A percentile compares a stretch with the other conserved stretches of the same genome.
Conservation (phyloP, 2,113 vertebrate genomes). For the Lycocorax pyrrhopterus region DNA sequence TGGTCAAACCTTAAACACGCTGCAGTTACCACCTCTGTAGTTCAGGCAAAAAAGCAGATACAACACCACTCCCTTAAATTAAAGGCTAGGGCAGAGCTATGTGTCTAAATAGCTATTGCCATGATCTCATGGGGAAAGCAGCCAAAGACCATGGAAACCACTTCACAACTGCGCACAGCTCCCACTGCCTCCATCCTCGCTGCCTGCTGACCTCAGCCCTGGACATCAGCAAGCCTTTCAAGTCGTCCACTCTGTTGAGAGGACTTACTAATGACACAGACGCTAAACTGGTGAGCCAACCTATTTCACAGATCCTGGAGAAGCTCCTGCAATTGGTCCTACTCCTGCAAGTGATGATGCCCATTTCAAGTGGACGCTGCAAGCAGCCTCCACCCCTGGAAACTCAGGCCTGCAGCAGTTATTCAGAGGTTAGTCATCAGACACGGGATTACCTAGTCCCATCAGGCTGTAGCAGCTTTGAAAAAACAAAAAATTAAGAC, state of each 20-base stretch:
- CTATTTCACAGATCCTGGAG: not conserved
- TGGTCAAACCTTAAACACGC: not conserved
- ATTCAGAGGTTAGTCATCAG: not conserved
- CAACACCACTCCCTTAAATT: constrained; percentile 19
- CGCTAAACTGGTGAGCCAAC: not conserved
- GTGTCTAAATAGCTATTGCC: constrained; percentile 10
- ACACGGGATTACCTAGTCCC: not conserved
- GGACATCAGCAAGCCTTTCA: not conserved
- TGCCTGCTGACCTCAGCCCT: constrained; percentile 5
- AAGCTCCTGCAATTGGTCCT: not conserved
- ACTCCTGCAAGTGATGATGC: not conserved
- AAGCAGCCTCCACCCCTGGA: not conserved
- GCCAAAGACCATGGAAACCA: constrained; percentile 48
- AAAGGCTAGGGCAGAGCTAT: not conserved
- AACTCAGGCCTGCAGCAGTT: not conserved
- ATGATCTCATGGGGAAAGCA: constrained; percentile 54
- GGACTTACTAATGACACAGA: not conserved
- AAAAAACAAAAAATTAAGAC: not conserved
- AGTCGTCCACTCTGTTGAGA: not conserved
- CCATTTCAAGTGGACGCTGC: not conserved
- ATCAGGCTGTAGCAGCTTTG: not conserved
- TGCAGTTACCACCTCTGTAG: not conserved
- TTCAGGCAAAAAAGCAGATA: not conserved
- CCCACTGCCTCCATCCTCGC: not conserved
- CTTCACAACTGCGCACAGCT: not conserved